Evolutionary conservation across 2,888 invertebrate genomes (phyloP).

Genomic region (Cynaeus angustus): DNA sequence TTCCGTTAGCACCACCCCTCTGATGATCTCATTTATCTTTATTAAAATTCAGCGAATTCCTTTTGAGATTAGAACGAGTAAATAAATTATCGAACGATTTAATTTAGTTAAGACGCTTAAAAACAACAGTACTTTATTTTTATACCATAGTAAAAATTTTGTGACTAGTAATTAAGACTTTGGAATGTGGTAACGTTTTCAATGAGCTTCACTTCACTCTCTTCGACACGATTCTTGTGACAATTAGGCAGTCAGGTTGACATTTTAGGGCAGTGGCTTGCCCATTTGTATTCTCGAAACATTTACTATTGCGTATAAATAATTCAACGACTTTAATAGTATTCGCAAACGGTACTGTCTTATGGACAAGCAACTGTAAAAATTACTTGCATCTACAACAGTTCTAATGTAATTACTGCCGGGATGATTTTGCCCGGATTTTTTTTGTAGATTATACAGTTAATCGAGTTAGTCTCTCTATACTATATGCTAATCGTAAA

Average conservation of each 20-base stretch:
- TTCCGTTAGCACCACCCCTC: no score
- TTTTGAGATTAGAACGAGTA: no score
- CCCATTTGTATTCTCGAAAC: constrained; percentile 14
- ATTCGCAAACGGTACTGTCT: constrained; percentile 39
- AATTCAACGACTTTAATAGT: constrained; percentile 34
- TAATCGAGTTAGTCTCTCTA: constrained; percentile 12
- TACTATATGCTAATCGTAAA: constrained; percentile 47
- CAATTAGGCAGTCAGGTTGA: constrained; percentile 25
- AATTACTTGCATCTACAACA: constrained; percentile 31
- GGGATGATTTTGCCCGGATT: constrained; percentile 31
- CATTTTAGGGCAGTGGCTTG: no score
- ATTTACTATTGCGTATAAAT: constrained; percentile 31
- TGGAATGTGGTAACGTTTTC: neutral
- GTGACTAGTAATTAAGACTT: no score
- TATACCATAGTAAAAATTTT: no score
- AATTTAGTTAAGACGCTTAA: no score
- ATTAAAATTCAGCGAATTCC: no score
- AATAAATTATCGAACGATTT: no score
- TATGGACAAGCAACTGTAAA: constrained; percentile 34
- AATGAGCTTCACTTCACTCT: constrained; percentile 39
- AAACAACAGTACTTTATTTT: no score
- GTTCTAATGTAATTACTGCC: constrained; percentile 24
- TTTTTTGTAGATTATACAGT: constrained; percentile 36
- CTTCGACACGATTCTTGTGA: constrained; percentile 21
- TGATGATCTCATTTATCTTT: no score